A percentile compares a stretch with the other conserved stretches of the same genome.
Evolutionary conservation across 2,113 vertebrate genomes (phyloP).

Genomic region (Haemorhous mexicanus): DNA sequence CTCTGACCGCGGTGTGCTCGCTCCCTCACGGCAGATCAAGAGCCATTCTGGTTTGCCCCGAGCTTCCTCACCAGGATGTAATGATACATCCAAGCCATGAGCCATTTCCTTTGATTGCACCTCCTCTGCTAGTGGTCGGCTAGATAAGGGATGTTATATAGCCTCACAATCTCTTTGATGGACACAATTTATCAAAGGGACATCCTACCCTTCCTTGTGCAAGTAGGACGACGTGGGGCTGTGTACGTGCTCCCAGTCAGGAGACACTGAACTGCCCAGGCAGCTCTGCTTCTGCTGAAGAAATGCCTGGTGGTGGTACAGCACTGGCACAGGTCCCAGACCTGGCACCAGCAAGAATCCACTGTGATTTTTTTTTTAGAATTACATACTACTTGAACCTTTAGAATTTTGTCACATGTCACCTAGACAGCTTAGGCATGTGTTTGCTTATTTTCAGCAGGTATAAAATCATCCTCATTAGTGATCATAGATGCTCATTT

Average conservation of each 20-base stretch:
- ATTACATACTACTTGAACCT: neutral
- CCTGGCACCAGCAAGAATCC: neutral
- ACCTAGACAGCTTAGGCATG: neutral
- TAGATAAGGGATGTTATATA: slow-evolving; percentile 25
- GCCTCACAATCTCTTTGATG: neutral
- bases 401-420: neutral
- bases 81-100: neutral
- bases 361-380: neutral
- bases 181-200: slow-evolving; percentile 17
- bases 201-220: neutral
- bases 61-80: slow-evolving; percentile 35
- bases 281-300: neutral
- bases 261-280: neutral
- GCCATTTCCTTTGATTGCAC: neutral
- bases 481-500: neutral
- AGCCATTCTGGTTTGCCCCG: neutral
- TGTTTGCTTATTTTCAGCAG: neutral
- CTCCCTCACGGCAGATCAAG: neutral
- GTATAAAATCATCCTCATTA: neutral
- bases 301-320: neutral
- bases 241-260: slow-evolving; percentile 2
- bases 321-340: neutral
- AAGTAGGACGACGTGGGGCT: neutral
- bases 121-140: neutral
- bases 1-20: neutral